phyloP scores from a whole-genome alignment of 2,888 invertebrate species.

The Acronicta psi region DNA sequence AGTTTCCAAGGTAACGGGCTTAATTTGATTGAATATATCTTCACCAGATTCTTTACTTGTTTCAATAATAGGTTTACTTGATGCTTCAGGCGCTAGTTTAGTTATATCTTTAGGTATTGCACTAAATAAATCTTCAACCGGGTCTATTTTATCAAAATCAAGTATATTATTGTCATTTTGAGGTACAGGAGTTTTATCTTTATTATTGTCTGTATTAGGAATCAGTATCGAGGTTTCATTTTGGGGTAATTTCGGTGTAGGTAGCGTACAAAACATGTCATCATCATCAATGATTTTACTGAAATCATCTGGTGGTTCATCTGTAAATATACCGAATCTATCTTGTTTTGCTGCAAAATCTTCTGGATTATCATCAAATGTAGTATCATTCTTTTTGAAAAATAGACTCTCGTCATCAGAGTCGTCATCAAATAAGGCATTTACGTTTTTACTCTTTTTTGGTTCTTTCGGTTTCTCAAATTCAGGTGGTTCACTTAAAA shows the following conservation, averaged over 20 bases:
- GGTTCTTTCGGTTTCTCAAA: slow-evolving; percentile 81
- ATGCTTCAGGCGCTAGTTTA: background rate
- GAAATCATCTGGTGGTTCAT: slow-evolving; percentile 78
- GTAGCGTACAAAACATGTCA: slow-evolving; percentile 51
- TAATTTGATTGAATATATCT: slow-evolving; percentile 13
- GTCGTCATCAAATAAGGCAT: slow-evolving; percentile 84
- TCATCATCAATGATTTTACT: slow-evolving; percentile 51
- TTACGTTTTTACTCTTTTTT: slow-evolving; percentile 81
- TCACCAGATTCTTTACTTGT: background rate
- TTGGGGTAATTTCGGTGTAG: slow-evolving; percentile 43
- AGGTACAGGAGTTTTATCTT: background rate
- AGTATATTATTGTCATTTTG: slow-evolving; percentile 1
- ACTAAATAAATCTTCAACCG: slow-evolving; percentile 1
- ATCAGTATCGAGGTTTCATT: slow-evolving; percentile 3
- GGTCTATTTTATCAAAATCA: slow-evolving; percentile 8
- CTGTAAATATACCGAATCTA: slow-evolving; percentile 77
- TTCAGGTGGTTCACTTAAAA: slow-evolving; percentile 76
- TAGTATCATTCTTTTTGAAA: slow-evolving; percentile 77
- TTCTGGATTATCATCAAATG: slow-evolving; percentile 74
- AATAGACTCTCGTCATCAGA: slow-evolving; percentile 84
- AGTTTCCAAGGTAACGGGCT: background rate
- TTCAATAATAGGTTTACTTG: background rate
- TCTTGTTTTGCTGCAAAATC: slow-evolving; percentile 63
- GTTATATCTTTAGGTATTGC: background rate
- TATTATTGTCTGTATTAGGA: slow-evolving; percentile 1